These are phyloP conservation scores for Circaetus gallicus DNA, from an alignment of 2,113 vertebrate genomes.

Conservation along the genomic window DNA sequence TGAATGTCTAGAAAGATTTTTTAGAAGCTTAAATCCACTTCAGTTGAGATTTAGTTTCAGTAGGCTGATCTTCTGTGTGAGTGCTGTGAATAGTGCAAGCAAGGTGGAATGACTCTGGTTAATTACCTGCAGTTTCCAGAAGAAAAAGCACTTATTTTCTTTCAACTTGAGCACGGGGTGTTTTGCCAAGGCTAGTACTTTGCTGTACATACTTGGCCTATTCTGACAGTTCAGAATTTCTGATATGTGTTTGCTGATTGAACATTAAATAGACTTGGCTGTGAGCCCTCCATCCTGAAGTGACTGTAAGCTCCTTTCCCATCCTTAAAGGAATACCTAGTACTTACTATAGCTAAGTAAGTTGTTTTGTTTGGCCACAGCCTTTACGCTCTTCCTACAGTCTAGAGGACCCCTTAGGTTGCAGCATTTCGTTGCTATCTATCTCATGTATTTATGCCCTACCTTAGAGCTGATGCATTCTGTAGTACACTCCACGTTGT, in stretches of 20 bases:
- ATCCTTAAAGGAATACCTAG: not conserved
- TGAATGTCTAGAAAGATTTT: not conserved
- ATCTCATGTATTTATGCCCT: not conserved
- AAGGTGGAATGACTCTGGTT: not conserved
- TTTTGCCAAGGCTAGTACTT: not conserved
- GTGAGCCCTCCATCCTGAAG: not conserved
- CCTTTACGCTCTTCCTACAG: not conserved
- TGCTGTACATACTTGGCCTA: not conserved
- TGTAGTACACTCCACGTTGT: not conserved
- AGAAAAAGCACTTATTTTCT: not conserved
- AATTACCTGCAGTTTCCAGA: not conserved
- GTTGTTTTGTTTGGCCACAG: not conserved
- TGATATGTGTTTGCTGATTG: not conserved
- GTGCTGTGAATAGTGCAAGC: not conserved
- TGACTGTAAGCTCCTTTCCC: not conserved
- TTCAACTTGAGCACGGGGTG: not conserved
- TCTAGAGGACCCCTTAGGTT: not conserved
- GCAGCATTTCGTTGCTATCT: accelerated
- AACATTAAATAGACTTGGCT: not conserved
- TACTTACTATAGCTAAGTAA: not conserved
- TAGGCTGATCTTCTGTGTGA: not conserved
- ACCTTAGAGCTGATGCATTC: not conserved
- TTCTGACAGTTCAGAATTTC: not conserved
- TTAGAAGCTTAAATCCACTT: not conserved
- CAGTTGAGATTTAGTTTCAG: not conserved